Base-by-base conservation (phyloP, 2,888 invertebrate species). In the Apotomis turbidana region DNA sequence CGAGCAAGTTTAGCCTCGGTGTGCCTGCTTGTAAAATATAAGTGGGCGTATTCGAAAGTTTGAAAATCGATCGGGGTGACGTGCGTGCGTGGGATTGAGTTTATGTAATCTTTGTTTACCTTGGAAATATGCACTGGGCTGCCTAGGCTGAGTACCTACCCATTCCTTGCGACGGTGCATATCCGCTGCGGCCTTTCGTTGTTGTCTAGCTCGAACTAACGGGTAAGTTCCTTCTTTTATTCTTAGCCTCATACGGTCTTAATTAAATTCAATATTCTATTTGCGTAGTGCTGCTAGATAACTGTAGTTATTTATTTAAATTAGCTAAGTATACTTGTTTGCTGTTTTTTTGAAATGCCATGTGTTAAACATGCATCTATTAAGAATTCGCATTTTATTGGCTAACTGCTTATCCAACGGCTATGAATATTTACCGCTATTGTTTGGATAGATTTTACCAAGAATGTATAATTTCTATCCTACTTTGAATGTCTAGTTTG, bases 31-130 rank as follows among this genome's bases (percentile, higher is more conserved):
- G 76, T 87, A 82, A 86, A 86, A 84, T 86, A 80, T 88, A 88
- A 88, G 93, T 91, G 91, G 92, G 92, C 91, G 92, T 91, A 90
- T 91, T 92, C 90, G 90, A 93, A 93, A 93, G 91, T 92, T 93
- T 92, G 84, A 90, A 88, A 93, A 93, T 93, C 93, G 93, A 93
- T 93, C 85, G 90, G 90, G 71, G 88, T 89, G 89, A 90, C 90
- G 93, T 91, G 90, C 88, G 91, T 92, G 91, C 92, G 92, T 93
- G 90, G 91, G 92, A 91, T 92, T 91, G 85, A 88, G 87, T 93
- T 93, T 91, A 92, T 91, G 91, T 93, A 93, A 93, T 92, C 88
- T 92, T 93, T 93, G 93, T 93, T 93, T 93, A 93, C 92, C 89
- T 93, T 93, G 90, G 90, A 86, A 89, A 90, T 90, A 90, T 91